phyloP scores from a whole-genome alignment of 2,113 vertebrate genomes.

The Sinocyclocheilus anshuiensis region DNA sequence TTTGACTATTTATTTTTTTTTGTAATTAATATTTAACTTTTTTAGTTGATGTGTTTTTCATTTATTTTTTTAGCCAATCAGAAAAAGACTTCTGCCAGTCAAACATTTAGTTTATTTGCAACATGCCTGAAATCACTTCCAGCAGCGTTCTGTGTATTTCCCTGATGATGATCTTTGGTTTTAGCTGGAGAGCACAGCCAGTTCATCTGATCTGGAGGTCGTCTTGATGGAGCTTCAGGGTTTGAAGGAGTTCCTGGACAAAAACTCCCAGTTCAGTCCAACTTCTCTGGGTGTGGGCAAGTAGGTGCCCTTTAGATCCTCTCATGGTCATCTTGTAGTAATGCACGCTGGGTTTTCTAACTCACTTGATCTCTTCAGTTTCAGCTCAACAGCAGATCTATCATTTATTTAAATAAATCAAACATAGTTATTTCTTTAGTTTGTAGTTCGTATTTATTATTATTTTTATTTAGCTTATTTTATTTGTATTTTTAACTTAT shows the following conservation, averaged over 20 bases:
- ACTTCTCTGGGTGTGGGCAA: slow-evolving; percentile 85
- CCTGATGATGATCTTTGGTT: neutral
- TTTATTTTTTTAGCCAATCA: neutral
- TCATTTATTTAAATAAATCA: neutral
- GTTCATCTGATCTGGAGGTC: slow-evolving; percentile 79
- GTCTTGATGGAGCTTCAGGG: slow-evolving; percentile 86
- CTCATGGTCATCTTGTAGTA: neutral
- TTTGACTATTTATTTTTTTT: too few relatives aligned
- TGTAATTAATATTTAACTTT: too few relatives aligned
- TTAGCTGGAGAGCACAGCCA: slow-evolving; percentile 91
- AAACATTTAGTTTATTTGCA: neutral
- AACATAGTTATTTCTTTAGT: too few relatives aligned
- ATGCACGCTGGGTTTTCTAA: neutral
- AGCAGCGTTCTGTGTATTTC: neutral
- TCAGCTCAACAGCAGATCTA: slow-evolving; percentile 76
- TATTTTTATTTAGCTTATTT: too few relatives aligned
- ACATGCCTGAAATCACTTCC: neutral
- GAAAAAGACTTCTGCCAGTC: neutral
- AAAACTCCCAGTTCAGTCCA: slow-evolving; percentile 92
- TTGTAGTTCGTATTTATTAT: too few relatives aligned
- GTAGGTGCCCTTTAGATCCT: slow-evolving; percentile 68
- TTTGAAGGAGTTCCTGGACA: slow-evolving; percentile 91
- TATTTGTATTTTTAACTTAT: too few relatives aligned
- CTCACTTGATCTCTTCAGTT: neutral
- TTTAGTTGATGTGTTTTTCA: too few relatives aligned